Evolutionary conservation across 2,113 vertebrate species (phyloP).

Genomic region (Phainopepla nitens): DNA sequence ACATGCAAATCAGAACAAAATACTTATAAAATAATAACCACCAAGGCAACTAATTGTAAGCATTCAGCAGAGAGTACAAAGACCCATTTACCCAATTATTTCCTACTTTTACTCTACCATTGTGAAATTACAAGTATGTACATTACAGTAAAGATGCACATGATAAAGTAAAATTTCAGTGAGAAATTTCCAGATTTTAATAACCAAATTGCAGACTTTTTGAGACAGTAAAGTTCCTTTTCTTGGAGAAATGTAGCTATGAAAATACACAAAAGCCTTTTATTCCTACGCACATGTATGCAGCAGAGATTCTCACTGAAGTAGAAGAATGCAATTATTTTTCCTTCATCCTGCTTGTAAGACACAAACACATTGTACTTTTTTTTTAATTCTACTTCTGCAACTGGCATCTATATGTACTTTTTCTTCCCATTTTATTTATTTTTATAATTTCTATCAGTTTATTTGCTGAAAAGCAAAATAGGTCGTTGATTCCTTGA

Average conservation of each 20-base stretch:
- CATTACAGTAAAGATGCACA: neutral
- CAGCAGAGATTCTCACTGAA: slow-evolving; percentile 9
- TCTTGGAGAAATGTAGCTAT: neutral
- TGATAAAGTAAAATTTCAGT: neutral
- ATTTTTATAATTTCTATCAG: neutral
- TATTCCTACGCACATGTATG: slow-evolving; percentile 26
- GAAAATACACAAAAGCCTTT: slow-evolving; percentile 20
- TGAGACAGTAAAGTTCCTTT: neutral
- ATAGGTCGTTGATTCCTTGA: neutral
- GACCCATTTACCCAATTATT: neutral
- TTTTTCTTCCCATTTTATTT: neutral
- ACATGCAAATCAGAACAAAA: slow-evolving; percentile 13
- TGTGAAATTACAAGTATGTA: neutral
- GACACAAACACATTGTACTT: neutral
- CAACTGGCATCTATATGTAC: neutral
- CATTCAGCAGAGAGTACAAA: neutral
- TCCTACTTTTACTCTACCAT: neutral
- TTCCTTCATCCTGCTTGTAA: neutral
- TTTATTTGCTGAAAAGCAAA: neutral
- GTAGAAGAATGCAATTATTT: slow-evolving; percentile 7
- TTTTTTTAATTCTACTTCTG: neutral
- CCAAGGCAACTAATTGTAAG: neutral
- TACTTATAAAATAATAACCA: slow-evolving; percentile 16
- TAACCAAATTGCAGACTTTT: neutral
- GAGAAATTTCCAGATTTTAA: neutral